These are phyloP conservation scores for Anabas testudineus DNA, from an alignment of 2,797 vertebrate species.

Conservation along the genomic window DNA sequence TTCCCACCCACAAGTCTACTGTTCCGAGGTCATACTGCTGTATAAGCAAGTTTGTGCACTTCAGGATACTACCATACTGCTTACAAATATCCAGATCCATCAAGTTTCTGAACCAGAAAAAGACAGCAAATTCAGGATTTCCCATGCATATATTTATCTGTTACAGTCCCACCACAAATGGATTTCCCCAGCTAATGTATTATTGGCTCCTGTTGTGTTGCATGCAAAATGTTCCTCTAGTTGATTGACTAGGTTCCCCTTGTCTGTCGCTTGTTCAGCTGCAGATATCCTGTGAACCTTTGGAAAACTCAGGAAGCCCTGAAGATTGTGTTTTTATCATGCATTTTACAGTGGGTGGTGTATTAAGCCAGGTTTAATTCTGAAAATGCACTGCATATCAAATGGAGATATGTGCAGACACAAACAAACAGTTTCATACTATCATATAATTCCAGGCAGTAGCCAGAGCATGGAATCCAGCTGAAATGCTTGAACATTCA, in stretches of 20 bases:
- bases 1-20: no score
- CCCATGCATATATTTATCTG: slow-evolving; percentile 63
- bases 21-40: no score
- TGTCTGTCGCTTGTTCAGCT: slow-evolving; percentile 26
- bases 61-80: slow-evolving; percentile 16
- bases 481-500: slow-evolving; percentile 73
- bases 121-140: slow-evolving; percentile 58
- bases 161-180: slow-evolving; percentile 56
- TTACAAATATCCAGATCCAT: slow-evolving; percentile 51
- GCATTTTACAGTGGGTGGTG: neutral
- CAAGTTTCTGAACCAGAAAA: slow-evolving; percentile 34
- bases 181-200: slow-evolving; percentile 57
- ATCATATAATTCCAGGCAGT: slow-evolving; percentile 67
- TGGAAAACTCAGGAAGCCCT: slow-evolving; percentile 6
- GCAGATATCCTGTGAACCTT: slow-evolving; percentile 36
- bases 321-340: neutral
- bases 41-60: slow-evolving; percentile 43
- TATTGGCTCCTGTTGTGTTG: slow-evolving; percentile 52
- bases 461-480: slow-evolving; percentile 68
- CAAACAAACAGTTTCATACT: slow-evolving; percentile 22
- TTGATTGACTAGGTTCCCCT: slow-evolving; percentile 21
- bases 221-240: slow-evolving; percentile 59
- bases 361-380: slow-evolving; percentile 1
- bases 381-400: slow-evolving; percentile 4
- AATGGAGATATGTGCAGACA: slow-evolving; percentile 2